Conservation (phyloP, 2,113 vertebrate species). For the Chloropsis cyanopogon region DNA sequence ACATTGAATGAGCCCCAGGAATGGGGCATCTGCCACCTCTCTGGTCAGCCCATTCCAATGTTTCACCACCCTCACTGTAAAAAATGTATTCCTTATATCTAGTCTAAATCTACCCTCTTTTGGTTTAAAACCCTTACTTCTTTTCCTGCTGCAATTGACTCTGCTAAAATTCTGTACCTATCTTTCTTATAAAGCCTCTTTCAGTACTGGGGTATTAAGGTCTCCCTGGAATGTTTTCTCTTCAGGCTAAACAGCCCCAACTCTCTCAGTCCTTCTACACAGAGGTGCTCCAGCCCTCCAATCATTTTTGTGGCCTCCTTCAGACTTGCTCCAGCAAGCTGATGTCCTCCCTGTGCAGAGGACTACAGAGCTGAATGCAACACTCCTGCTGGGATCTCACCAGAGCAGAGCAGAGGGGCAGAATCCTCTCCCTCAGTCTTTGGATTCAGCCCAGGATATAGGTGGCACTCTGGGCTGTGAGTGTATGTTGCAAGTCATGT, state of each 20-base stretch:
- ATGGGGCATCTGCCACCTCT: background rate
- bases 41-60: background rate
- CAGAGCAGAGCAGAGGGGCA: background rate
- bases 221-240: background rate
- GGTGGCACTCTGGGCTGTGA: background rate
- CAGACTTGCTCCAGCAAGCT: background rate
- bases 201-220: no score
- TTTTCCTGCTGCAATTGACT: background rate
- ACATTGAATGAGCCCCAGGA: background rate
- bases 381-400: background rate
- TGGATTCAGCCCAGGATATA: background rate
- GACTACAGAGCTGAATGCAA: background rate
- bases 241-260: background rate
- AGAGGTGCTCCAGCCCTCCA: background rate
- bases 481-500: accelerated
- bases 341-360: background rate
- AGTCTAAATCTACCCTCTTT: background rate
- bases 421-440: background rate
- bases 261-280: accelerated
- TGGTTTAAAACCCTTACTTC: background rate
- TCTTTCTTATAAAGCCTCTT: background rate
- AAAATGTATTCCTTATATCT: background rate
- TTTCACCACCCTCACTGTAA: background rate
- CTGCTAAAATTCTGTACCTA: background rate
- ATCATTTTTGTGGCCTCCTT: background rate